Conservation (phyloP, 2,888 invertebrate genomes). For the Pammene aurita region DNA sequence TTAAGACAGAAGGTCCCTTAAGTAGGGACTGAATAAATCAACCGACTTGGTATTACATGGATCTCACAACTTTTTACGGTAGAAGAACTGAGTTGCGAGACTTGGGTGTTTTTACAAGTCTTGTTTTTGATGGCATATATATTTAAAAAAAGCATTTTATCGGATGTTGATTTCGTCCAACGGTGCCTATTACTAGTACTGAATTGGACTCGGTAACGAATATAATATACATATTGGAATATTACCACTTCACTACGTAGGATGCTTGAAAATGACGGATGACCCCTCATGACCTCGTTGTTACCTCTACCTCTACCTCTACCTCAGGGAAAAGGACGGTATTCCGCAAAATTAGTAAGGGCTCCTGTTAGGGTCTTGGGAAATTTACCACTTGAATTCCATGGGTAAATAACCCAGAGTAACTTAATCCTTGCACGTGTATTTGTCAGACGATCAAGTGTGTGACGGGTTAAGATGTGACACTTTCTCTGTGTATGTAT, state of each 20-base stretch:
- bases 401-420: conserved; percentile 47
- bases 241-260: conserved; percentile 32
- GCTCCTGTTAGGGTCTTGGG: conserved; percentile 62
- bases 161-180: too few species aligned
- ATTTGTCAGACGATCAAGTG: background rate
- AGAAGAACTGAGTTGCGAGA: too few species aligned
- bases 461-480: background rate
- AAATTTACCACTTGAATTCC: conserved; percentile 66
- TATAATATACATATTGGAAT: background rate
- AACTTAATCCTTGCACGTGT: conserved; percentile 52
- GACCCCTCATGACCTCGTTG: conserved; percentile 60
- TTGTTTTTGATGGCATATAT: too few species aligned
- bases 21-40: too few species aligned
- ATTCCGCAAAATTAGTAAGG: conserved; percentile 72
- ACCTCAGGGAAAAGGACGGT: conserved; percentile 58
- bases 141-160: too few species aligned
- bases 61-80: too few species aligned
- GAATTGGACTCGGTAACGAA: too few species aligned
- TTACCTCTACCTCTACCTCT: too few species aligned
- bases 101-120: too few species aligned
- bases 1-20: too few species aligned
- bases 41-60: too few species aligned
- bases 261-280: conserved; percentile 64
- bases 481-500: conserved; percentile 9
- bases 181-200: too few species aligned